Evolutionary conservation across 2,888 invertebrate species (phyloP).

Genomic region (Aleiodes leptofemur): DNA sequence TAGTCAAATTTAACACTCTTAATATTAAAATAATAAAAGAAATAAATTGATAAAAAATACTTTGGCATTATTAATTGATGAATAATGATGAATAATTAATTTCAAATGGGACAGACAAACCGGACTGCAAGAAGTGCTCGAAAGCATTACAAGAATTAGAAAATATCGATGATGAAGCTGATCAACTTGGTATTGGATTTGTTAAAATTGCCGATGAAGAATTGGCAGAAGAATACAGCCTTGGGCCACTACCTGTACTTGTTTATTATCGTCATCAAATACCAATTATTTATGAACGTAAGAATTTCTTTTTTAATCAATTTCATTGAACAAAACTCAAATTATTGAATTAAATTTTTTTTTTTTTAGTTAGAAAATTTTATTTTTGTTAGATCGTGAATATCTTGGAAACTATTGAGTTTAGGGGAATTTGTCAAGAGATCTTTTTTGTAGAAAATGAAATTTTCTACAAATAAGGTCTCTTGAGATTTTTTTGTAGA

Average conservation of each 20-base stretch:
- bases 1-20: neutral
- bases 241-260: conserved; percentile 90
- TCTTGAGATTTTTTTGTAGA: too few relatives aligned
- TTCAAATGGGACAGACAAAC: conserved; percentile 85
- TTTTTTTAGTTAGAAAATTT: neutral
- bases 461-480: neutral
- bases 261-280: conserved; percentile 96
- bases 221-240: conserved; percentile 93
- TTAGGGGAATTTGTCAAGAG: too few relatives aligned
- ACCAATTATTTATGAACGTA: conserved; percentile 96
- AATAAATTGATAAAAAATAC: neutral
- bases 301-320: conserved; percentile 58
- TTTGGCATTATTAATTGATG: conserved; percentile 3
- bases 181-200: conserved; percentile 94
- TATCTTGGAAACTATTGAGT: too few relatives aligned
- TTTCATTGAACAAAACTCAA: neutral
- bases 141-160: conserved; percentile 93
- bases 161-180: conserved; percentile 96
- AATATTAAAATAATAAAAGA: neutral
- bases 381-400: too few relatives aligned
- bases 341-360: too few relatives aligned
- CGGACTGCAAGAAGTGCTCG: conserved; percentile 93
- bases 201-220: conserved; percentile 95
- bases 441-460: too few relatives aligned
- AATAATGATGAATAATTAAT: conserved; percentile 54